These are phyloP conservation scores for Drosophila macrospina DNA, from an alignment of 2,888 invertebrate genomes.

Conservation along the genomic window DNA sequence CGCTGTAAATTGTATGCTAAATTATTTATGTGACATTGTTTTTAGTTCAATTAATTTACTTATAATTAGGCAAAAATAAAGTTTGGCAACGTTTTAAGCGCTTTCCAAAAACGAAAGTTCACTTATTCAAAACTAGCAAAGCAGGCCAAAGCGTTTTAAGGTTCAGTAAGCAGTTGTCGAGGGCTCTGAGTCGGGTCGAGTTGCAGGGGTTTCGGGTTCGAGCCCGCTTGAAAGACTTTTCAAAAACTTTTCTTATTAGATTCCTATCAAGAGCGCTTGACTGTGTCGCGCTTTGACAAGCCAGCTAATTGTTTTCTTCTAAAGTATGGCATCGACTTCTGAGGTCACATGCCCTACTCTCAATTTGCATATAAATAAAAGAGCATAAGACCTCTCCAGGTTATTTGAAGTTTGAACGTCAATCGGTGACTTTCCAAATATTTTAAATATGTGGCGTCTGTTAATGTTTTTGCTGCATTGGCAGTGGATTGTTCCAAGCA, in stretches of 20 bases:
- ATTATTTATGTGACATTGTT: slow-evolving; percentile 23
- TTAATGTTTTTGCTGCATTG: slow-evolving; percentile 29
- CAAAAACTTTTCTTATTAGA: slow-evolving; percentile 69
- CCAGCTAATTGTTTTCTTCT: slow-evolving; percentile 69
- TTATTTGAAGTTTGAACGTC: slow-evolving; percentile 45
- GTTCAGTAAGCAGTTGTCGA: slow-evolving; percentile 73
- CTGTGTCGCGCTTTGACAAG: slow-evolving; percentile 75
- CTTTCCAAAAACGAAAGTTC: slow-evolving; percentile 73
- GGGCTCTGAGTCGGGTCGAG: slow-evolving; percentile 11
- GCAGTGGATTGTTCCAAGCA: slow-evolving; percentile 42
- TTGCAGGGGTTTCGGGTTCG: not conserved
- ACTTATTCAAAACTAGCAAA: slow-evolving; percentile 32
- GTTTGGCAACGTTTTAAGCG: slow-evolving; percentile 36
- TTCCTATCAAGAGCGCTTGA: slow-evolving; percentile 64
- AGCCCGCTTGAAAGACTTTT: slow-evolving; percentile 48
- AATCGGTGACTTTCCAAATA: slow-evolving; percentile 15
- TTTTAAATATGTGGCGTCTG: slow-evolving; percentile 29
- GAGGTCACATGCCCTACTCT: slow-evolving; percentile 12
- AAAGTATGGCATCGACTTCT: slow-evolving; percentile 3
- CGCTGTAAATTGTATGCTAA: slow-evolving; percentile 42
- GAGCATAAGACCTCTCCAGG: not conserved
- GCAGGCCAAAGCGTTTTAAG: slow-evolving; percentile 48
- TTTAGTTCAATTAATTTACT: slow-evolving; percentile 40
- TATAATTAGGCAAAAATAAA: slow-evolving; percentile 42
- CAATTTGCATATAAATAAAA: slow-evolving; percentile 38